Base-by-base conservation (phyloP, 1,140 invertebrate genomes). In the Bombus affinis region DNA sequence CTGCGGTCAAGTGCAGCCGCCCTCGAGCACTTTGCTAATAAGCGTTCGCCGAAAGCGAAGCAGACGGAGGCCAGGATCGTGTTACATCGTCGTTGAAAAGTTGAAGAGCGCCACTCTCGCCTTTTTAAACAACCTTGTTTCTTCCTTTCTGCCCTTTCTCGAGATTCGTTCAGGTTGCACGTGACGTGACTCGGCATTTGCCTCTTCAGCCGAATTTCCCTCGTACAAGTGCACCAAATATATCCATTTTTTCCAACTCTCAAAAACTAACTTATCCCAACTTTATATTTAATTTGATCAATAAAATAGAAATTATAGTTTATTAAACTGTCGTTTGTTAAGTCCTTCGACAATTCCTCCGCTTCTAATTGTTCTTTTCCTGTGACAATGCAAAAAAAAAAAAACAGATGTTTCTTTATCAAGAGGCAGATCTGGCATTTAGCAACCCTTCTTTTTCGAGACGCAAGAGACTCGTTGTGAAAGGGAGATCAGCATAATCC, bases 1-100 rank as follows among this genome's bases (percentile, higher is more conserved):
- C 89, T 91, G 89, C 79, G 92, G 91, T 94, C 93, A 94, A 94
- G 93, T 94, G 92, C 92, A 90, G 70, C 81, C 84, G 87, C 66
- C 88, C 87, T 90, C 80, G 75, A 93, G 90, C 84, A 91, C 89
- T 92, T 92, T 88, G 88, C 90, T 92, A 93, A 93, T 92, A 91
- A 90, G 89, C 32, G 65, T 57, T 70, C 83, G 87, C 76, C 79
- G 88, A 90, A 92, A 90, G 91, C 81, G 87, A 88, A 85, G 83
- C 90, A 87, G 88, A 88, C 90, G 89, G 85, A 91, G 92, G 79
- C 86, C 39, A 15, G 84, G 88, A 87, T 94, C 92, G 68, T 83
- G 80, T 94, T 94, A 91, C 93, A 86, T 71, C 53, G 57, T 39
- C 66, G 66, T 65, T 71, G 77, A 83, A 74, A 86, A 76, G 75